phyloP scores from a whole-genome alignment of 2,113 vertebrate species.

The Tetrax tetrax region DNA sequence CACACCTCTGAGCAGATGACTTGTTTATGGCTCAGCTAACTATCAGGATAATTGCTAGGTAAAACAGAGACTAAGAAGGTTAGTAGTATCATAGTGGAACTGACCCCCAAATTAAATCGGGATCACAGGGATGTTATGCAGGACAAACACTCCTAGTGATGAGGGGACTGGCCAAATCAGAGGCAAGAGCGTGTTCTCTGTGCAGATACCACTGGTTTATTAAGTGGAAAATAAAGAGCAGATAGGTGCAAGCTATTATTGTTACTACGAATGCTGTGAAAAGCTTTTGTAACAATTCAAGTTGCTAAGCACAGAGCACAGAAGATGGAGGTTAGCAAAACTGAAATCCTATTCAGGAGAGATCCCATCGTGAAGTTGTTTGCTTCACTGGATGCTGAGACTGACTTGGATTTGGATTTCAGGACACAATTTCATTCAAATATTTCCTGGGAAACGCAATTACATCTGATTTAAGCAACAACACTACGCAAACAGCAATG shows the following conservation, averaged over 20 bases:
- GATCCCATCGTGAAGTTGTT: background rate
- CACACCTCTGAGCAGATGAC: background rate
- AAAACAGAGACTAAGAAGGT: background rate
- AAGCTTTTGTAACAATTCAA: background rate
- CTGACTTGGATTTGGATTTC: background rate
- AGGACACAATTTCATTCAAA: background rate
- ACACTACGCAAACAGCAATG: background rate
- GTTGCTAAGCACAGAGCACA: background rate
- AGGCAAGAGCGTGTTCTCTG: background rate
- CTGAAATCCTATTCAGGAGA: background rate
- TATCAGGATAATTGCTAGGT: background rate
- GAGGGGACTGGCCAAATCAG: background rate
- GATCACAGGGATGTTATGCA: background rate
- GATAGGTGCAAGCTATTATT: background rate
- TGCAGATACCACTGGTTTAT: background rate
- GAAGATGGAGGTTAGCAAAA: background rate
- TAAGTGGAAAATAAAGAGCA: background rate
- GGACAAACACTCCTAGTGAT: background rate
- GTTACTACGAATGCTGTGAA: background rate
- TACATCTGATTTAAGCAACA: background rate
- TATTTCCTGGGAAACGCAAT: background rate
- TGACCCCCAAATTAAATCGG: background rate
- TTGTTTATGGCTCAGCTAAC: background rate
- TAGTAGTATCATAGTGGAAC: background rate
- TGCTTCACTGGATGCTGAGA: background rate